Base-by-base conservation (phyloP, 2,797 vertebrate species). In the Stomatorhinus walkeri region DNA sequence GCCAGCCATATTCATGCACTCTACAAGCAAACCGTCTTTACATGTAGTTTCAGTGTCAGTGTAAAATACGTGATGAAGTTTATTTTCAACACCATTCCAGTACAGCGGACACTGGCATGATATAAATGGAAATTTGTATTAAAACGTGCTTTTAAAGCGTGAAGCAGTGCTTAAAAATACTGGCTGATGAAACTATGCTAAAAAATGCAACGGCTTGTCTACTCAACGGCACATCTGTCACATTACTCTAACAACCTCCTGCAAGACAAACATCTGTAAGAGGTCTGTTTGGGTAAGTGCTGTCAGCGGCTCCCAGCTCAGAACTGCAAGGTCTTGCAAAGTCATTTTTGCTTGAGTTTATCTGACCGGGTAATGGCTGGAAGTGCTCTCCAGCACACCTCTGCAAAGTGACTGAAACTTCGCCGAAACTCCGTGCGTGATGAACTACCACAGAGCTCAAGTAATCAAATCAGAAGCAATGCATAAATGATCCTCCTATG, bases 161-260 rank as follows among this genome's bases (percentile, higher is more conserved):
- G 32, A 76, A 76, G 28, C 16, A 43, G 40, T 19, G 32, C 72
- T 79, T 43, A n/a, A 79, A 43, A 79, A 43, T n/a, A 6, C 7
- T 79, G 72, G 32, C 36, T 79, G 72, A 79, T 79, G 72, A 79
- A 79, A 79, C 72, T 79, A 79, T 79, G 72, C 16, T n/a, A 79
- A 79, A 43, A 40, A 79, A 43, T 32, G 64, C 64, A 32, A 68
- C 43, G 72, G 10, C 16, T 79, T 43, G 72, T 79, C 43, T 79
- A 43, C 36, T 6, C 2, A 9, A 16, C 2, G 32, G 32, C 14
- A 43, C 72, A 43, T 79, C 36, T 79, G 72, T 40, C 36, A 8
- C 16, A 43, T 79, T 68, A 79, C 32, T 43, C 72, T n/a, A 43
- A 79, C 36, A 79, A 43, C 28, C 64, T 68, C 24, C 64, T 32